Percentiles rank a stretch among this genome's conserved stretches.
Evolutionary conservation across 2,113 vertebrate genomes (phyloP).

Genomic region (Campylomormyrus numenius): DNA sequence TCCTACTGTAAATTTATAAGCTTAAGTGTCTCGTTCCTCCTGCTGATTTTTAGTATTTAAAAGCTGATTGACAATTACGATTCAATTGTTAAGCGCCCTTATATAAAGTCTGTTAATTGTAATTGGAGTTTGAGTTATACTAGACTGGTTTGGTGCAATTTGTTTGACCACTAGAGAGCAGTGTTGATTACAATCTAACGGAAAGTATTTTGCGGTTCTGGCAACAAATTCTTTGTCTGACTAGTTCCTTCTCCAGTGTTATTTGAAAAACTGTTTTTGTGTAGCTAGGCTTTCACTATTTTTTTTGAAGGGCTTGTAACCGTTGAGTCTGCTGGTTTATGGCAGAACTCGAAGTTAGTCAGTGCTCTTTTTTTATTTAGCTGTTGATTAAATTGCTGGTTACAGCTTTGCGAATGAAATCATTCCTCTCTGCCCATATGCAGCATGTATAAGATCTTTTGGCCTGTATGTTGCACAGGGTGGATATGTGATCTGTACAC

Average conservation of each 20-base stretch:
- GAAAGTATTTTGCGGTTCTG: neutral
- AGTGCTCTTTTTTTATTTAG: neutral
- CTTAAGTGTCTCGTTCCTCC: neutral
- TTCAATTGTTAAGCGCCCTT: neutral
- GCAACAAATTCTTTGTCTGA: neutral
- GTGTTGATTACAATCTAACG: slow-evolving; percentile 7
- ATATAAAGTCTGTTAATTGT: neutral
- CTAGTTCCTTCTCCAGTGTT: neutral
- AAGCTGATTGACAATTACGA: neutral
- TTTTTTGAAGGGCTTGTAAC: neutral
- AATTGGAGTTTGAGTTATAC: neutral
- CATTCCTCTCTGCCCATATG: neutral
- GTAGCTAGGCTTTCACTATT: neutral
- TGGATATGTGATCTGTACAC: neutral
- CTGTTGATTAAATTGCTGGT: neutral
- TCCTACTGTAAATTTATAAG: neutral
- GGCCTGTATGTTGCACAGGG: neutral
- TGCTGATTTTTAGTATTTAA: neutral
- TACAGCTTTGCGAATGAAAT: neutral
- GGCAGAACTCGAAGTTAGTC: neutral
- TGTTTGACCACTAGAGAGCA: slow-evolving; percentile 40
- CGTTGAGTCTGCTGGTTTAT: neutral
- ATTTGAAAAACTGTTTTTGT: neutral
- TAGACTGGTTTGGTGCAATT: neutral
- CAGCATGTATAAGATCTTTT: neutral